These are phyloP conservation scores for Zelleria hepariella DNA, from an alignment of 2,888 invertebrate genomes.

Conservation along the genomic window DNA sequence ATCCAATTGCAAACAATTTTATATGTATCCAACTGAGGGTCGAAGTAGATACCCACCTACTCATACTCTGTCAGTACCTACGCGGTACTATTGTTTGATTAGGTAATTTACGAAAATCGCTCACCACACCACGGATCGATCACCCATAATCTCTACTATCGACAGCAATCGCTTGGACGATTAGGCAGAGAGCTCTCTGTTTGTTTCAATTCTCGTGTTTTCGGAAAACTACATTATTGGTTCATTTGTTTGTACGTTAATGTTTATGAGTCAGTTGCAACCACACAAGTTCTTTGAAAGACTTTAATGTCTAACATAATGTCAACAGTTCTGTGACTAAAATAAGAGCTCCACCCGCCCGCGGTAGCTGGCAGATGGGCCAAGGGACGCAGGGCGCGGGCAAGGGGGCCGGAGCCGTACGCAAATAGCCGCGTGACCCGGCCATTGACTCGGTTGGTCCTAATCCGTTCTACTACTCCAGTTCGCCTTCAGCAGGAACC, in stretches of 20 bases:
- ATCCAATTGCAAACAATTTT: too few relatives aligned
- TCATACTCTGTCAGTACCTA: too few relatives aligned
- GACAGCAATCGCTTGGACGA: too few relatives aligned
- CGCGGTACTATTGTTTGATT: too few relatives aligned
- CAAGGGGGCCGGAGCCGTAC: slow-evolving; percentile 39
- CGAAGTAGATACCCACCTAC: too few relatives aligned
- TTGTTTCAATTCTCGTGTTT: too few relatives aligned
- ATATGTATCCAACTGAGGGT: too few relatives aligned
- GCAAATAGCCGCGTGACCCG: slow-evolving; percentile 69
- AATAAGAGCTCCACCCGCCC: slow-evolving; percentile 31
- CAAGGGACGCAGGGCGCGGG: slow-evolving; percentile 36
- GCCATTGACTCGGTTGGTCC: slow-evolving; percentile 71
- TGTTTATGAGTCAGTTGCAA: slow-evolving; percentile 7
- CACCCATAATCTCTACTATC: too few relatives aligned
- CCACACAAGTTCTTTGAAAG: slow-evolving; percentile 19
- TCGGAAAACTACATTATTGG: background rate
- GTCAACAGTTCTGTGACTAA: slow-evolving; percentile 50
- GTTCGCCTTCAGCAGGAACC: slow-evolving; percentile 24
- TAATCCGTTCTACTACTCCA: slow-evolving; percentile 71
- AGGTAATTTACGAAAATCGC: too few relatives aligned
- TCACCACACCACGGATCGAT: too few relatives aligned
- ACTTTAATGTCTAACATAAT: slow-evolving; percentile 28
- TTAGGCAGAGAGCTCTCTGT: too few relatives aligned
- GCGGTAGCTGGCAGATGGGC: slow-evolving; percentile 47
- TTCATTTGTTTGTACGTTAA: background rate